Evolutionary conservation across 1,140 invertebrate species (phyloP).

Genomic region (Trigoniulus corallinus): DNA sequence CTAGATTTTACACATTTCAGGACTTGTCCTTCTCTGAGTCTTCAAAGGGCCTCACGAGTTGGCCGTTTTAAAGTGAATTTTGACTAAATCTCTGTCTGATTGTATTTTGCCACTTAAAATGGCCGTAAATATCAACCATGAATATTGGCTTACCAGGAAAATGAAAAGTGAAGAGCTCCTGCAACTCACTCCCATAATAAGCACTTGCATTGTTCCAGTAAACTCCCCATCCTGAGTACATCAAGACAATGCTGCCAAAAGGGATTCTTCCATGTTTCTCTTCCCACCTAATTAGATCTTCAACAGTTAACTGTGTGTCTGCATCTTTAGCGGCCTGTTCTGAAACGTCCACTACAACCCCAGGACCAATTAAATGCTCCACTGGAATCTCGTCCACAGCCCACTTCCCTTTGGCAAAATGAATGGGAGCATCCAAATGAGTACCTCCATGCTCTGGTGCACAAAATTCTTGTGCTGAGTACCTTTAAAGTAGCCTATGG

Average conservation of each 20-base stretch:
- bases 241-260: constrained; percentile 15
- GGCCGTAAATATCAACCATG: not conserved
- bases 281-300: constrained; percentile 17
- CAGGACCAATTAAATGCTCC: constrained; percentile 17
- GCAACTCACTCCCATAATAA: constrained; percentile 12
- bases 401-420: constrained; percentile 14
- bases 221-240: constrained; percentile 20
- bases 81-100: too few species aligned
- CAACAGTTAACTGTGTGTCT: constrained; percentile 13
- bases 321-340: constrained; percentile 12
- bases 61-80: too few species aligned
- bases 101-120: not conserved
- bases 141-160: constrained; percentile 3
- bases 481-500: constrained; percentile 10
- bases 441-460: constrained; percentile 19
- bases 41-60: too few species aligned
- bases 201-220: constrained; percentile 15
- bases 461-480: constrained; percentile 13
- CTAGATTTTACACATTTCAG: too few species aligned
- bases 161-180: not conserved
- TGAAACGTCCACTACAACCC: constrained; percentile 10
- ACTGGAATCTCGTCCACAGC: constrained; percentile 15
- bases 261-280: constrained; percentile 17
- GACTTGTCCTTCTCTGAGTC: too few species aligned
- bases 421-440: constrained; percentile 19